These are phyloP conservation scores for Ctenoplectra terminalis DNA, from an alignment of 1,140 invertebrate species.

Conservation along the genomic window DNA sequence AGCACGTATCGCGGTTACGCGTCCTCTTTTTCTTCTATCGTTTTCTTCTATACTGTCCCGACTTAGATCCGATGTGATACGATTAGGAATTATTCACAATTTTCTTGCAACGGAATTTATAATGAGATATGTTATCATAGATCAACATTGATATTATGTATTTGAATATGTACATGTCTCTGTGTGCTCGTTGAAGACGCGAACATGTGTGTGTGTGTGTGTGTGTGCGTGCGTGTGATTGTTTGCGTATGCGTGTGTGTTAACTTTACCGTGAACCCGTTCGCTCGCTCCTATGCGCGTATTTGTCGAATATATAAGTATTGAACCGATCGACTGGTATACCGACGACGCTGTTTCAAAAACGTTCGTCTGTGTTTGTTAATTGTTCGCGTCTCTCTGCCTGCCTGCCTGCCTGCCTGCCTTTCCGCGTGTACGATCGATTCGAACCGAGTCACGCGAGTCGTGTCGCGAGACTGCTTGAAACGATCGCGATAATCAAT, in stretches of 20 bases:
- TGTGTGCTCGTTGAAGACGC: too few species aligned
- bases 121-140: constrained; percentile 58
- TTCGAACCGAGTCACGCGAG: constrained; percentile 71
- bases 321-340: constrained; percentile 46
- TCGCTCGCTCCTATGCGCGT: not conserved
- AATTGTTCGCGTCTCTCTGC: not conserved
- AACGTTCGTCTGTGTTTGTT: constrained; percentile 56
- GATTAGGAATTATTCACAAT: constrained; percentile 70
- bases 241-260: not conserved
- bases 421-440: constrained; percentile 21
- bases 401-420: not conserved
- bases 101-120: constrained; percentile 58
- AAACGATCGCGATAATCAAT: constrained; percentile 51
- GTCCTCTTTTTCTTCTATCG: not conserved
- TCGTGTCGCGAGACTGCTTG: constrained; percentile 32
- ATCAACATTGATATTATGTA: constrained; percentile 53
- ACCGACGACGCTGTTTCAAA: constrained; percentile 62
- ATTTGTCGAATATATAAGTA: constrained; percentile 34
- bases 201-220: too few species aligned
- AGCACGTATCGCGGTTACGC: constrained; percentile 2
- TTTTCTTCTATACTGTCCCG: constrained; percentile 27
- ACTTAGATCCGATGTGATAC: constrained; percentile 62
- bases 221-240: not conserved
- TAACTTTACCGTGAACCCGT: not conserved
- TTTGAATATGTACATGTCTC: constrained; percentile 30